Evolutionary conservation across 2,888 invertebrate genomes (phyloP), one percentile per base, ranked within the genome.

Genomic region (Acleris cristana): DNA sequence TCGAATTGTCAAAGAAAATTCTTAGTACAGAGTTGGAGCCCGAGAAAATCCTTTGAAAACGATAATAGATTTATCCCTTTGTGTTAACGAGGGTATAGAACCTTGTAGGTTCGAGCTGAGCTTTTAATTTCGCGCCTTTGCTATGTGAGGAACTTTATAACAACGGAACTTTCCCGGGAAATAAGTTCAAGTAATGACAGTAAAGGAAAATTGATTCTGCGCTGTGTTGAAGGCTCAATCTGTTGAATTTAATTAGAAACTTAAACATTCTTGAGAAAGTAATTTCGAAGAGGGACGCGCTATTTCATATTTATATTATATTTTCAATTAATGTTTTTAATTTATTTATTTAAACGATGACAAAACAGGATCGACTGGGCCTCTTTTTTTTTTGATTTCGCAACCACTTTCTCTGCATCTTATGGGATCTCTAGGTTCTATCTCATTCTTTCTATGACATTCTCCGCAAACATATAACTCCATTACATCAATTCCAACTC

Each of bases 371-470:
- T 2, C 26, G 26, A 26, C 99, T 99, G 56, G 99, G 99, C 80
- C 99, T 95, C 85, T 99, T 99, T 91, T 99, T 99, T 94, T 99
- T 1, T 3, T 98, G 71, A 99, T 99, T 82, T 99, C 1, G 95
- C 99, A 99, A 58, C 99, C 99, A 93, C 99, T 99, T 92, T 99
- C 99, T 85, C 98, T 94, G 87, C 98, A 98, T 82, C 98, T 94
- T 74, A 98, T 98, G 0, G 99, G 98, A 94, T 99, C 99, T 85
- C 97, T 95, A 0, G 99, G 97, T 77, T 98, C 96, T 79, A 99
- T 99, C 94, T 99, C 99, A 89, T 99, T 99, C 86, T 99, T 99
- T 79, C 96, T 95, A 87, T 99, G 99, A 79, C 99, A 99, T 93
- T 99, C 99, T 98, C 7, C 26, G 7, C 26, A 26, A 26, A 26